Conservation (phyloP, 1,140 invertebrate species). For the Anagrus nilaparvatae region DNA sequence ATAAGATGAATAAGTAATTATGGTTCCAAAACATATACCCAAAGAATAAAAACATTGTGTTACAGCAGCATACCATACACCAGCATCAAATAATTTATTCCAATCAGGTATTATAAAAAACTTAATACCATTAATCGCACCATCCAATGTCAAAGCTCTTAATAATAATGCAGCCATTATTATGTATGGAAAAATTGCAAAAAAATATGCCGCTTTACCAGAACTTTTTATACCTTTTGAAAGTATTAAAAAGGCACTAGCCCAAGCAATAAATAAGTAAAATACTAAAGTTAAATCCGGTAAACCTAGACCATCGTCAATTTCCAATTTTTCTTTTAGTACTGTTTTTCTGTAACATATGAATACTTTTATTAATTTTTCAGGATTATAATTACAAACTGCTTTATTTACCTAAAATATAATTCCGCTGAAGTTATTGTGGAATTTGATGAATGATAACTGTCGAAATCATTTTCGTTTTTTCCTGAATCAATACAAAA, state of each 20-base stretch:
- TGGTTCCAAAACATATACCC: conserved; percentile 61
- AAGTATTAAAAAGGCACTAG: conserved; percentile 63
- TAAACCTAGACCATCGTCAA: conserved; percentile 58
- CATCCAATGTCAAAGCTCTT: conserved; percentile 61
- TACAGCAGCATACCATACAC: conserved; percentile 64
- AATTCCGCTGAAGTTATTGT: conserved; percentile 47
- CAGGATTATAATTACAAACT: not conserved
- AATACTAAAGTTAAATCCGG: conserved; percentile 66
- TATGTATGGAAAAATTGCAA: conserved; percentile 76
- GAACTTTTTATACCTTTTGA: conserved; percentile 68
- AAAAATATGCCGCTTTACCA: conserved; percentile 69
- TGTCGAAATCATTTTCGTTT: conserved; percentile 22
- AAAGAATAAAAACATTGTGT: conserved; percentile 69
- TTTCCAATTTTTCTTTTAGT: conserved; percentile 52
- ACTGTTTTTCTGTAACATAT: conserved; percentile 51
- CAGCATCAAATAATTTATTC: conserved; percentile 48
- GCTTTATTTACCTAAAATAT: conserved; percentile 47
- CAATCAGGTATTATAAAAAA: conserved; percentile 57
- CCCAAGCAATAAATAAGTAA: conserved; percentile 64
- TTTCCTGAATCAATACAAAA: conserved; percentile 19
- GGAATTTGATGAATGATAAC: conserved; percentile 14
- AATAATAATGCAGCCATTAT: conserved; percentile 66
- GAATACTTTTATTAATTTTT: conserved; percentile 5
- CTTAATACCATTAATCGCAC: conserved; percentile 61
- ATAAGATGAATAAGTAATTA: conserved; percentile 73